Percentiles rank a stretch among this genome's conserved stretches.
Conservation (phyloP, 2,888 invertebrate genomes). For the Carcina quercana region DNA sequence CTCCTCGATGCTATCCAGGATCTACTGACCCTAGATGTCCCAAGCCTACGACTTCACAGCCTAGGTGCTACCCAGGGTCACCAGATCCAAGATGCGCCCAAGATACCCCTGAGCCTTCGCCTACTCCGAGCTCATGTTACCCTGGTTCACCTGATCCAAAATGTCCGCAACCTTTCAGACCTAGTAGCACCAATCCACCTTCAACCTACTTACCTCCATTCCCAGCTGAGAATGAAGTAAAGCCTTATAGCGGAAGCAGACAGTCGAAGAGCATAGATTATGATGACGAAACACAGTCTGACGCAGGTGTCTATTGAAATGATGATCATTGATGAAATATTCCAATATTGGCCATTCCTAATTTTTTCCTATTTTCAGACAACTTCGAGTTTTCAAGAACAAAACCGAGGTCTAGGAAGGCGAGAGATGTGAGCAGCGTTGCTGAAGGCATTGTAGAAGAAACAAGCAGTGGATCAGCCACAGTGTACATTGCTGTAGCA, state of each 20-base stretch:
- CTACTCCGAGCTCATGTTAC: conserved; percentile 56
- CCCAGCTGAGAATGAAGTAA: conserved; percentile 54
- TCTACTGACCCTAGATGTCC: conserved; percentile 14
- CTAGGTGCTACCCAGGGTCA: conserved; percentile 33
- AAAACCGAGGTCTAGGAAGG: conserved; percentile 45
- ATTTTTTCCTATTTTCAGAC: conserved; percentile 38
- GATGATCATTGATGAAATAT: not conserved
- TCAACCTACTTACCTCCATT: conserved; percentile 65
- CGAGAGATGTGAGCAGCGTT: conserved; percentile 40
- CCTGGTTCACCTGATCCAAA: conserved; percentile 53
- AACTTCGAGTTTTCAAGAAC: conserved; percentile 51
- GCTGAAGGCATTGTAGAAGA: conserved; percentile 19
- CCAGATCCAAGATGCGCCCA: conserved; percentile 39
- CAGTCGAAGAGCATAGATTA: conserved; percentile 36
- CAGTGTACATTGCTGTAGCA: conserved; percentile 40
- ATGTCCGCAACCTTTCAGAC: conserved; percentile 58
- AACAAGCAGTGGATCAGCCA: conserved; percentile 25
- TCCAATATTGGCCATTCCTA: too few species aligned
- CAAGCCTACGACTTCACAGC: conserved; percentile 18
- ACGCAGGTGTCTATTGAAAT: conserved; percentile 34
- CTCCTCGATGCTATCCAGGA: conserved; percentile 18
- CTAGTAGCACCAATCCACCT: conserved; percentile 56
- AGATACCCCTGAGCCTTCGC: conserved; percentile 17
- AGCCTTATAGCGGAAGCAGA: conserved; percentile 36
- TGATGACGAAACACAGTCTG: conserved; percentile 39